phyloP scores from a whole-genome alignment of 2,888 invertebrate species.

The Pollenia amentaria region DNA sequence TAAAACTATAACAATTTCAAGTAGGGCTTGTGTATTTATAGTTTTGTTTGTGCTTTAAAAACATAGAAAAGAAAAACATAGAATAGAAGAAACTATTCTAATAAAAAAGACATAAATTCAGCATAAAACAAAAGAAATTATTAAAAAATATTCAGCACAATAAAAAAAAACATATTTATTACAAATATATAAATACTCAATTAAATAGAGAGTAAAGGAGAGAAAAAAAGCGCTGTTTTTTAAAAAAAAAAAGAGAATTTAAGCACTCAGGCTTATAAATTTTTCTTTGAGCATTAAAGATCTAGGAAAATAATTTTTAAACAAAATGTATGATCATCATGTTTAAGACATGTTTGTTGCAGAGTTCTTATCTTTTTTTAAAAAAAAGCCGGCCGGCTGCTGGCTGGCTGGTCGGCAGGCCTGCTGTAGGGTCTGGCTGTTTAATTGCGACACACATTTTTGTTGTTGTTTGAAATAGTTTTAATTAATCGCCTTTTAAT shows the following conservation, averaged over 20 bases:
- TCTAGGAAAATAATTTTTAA: not conserved
- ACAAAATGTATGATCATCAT: conserved; percentile 6
- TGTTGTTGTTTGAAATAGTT: not conserved
- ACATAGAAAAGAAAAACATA: conserved; percentile 41
- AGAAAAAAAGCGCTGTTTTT: not conserved
- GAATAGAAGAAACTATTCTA: conserved; percentile 28
- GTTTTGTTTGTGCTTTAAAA: conserved; percentile 37
- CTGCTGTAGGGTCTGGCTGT: conserved; percentile 14
- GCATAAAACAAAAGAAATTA: conserved; percentile 5
- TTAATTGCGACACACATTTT: conserved; percentile 32
- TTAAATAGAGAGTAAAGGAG: not conserved
- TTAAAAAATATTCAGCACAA: conserved; percentile 34
- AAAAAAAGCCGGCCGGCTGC: conserved; percentile 61
- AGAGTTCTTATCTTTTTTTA: conserved; percentile 31
- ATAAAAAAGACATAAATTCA: conserved; percentile 17
- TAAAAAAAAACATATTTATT: too few species aligned
- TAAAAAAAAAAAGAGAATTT: conserved; percentile 35
- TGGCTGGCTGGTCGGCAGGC: conserved; percentile 68
- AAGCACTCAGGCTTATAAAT: not conserved
- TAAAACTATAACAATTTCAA: conserved; percentile 73
- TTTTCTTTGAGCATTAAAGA: conserved; percentile 20
- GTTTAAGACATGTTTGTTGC: not conserved
- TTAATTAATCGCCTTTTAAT: conserved; percentile 14
- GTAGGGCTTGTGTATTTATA: conserved; percentile 73
- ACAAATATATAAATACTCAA: too few species aligned